Evolutionary conservation across 2,888 invertebrate species (phyloP), one percentile per base, ranked within the genome.

Genomic region (Zele albiditarsus): DNA sequence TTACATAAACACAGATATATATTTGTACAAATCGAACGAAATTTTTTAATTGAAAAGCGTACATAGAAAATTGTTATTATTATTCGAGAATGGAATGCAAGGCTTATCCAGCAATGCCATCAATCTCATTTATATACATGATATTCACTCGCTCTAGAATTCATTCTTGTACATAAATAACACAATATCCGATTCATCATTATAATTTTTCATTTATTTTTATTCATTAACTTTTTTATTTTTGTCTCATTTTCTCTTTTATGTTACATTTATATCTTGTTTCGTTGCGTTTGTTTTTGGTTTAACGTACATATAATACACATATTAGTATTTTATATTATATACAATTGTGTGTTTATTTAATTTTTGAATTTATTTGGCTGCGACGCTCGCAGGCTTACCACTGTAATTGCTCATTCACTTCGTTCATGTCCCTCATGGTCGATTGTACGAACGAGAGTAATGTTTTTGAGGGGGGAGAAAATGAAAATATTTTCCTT

Each of bases 311-410:
- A 20, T 69, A 69, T 38, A 68, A 68, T 76, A 72, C 49, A 68
- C 58, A 28, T 63, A 71, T 28, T 58, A n/a, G n/a, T 70, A 68
- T 31, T 42, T 60, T 68, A 67, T 42, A 76, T 72, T 65, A 63
- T 53, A 69, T 62, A 76, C 58, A 57, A 75, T 67, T 70, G 60
- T 71, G 31, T 69, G 49, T 70, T 63, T 42, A 27, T 63, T 70
- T 8, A 74, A 31, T 58, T 58, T 76, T 66, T 75, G 28, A n/a
- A 31, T 57, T 71, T 42, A 75, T 85, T 86, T 85, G 83, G 86
- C 84, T 85, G 87, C 87, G 87, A 82, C 88, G 88, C 87, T 88
- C 88, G 87, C 88, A 86, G 85, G 88, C 88, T 88, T 87, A 87
- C 88, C 88, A 86, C 88, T 88, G 84, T 53, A 53, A 85, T 88